phyloP scores from a whole-genome alignment of 1,140 invertebrate species.

The Drosophila teissieri region DNA sequence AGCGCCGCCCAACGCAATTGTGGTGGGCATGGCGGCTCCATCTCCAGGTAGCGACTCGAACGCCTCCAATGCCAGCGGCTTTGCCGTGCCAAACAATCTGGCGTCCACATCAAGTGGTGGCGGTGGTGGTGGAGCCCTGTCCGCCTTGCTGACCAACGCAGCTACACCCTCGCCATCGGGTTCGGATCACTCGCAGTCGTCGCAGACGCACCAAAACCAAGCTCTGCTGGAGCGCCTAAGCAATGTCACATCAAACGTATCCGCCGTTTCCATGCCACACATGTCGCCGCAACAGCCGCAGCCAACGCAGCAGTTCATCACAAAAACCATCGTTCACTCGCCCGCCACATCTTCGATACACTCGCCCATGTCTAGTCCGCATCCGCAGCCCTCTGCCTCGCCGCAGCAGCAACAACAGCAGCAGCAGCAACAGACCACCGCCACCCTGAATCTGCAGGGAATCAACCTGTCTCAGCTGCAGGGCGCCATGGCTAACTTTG shows the following conservation, averaged over 20 bases:
- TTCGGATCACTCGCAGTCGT: slow-evolving; percentile 80
- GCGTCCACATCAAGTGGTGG: slow-evolving; percentile 45
- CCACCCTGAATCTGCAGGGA: slow-evolving; percentile 88
- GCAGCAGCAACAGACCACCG: slow-evolving; percentile 65
- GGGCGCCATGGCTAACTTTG: slow-evolving; percentile 88
- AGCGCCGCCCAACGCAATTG: slow-evolving; percentile 76
- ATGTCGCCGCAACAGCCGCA: slow-evolving; percentile 77
- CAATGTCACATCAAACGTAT: slow-evolving; percentile 71
- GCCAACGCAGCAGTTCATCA: slow-evolving; percentile 65
- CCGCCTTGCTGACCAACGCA: slow-evolving; percentile 66
- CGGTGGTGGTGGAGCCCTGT: slow-evolving; percentile 54
- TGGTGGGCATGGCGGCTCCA: slow-evolving; percentile 78
- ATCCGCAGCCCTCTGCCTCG: slow-evolving; percentile 86
- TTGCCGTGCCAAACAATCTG: slow-evolving; percentile 74
- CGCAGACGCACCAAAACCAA: slow-evolving; percentile 77
- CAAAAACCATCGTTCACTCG: slow-evolving; percentile 80
- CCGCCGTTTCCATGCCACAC: slow-evolving; percentile 70
- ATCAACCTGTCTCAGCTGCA: slow-evolving; percentile 91
- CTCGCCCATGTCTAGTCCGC: slow-evolving; percentile 87
- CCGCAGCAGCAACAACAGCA: slow-evolving; percentile 73
- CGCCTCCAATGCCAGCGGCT: slow-evolving; percentile 81
- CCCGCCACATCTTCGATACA: slow-evolving; percentile 83
- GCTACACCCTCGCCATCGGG: slow-evolving; percentile 79
- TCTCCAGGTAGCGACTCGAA: slow-evolving; percentile 84
- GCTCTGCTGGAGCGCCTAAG: slow-evolving; percentile 75